Base-by-base conservation (phyloP, 1,140 invertebrate species). In the Grapholita molesta region DNA sequence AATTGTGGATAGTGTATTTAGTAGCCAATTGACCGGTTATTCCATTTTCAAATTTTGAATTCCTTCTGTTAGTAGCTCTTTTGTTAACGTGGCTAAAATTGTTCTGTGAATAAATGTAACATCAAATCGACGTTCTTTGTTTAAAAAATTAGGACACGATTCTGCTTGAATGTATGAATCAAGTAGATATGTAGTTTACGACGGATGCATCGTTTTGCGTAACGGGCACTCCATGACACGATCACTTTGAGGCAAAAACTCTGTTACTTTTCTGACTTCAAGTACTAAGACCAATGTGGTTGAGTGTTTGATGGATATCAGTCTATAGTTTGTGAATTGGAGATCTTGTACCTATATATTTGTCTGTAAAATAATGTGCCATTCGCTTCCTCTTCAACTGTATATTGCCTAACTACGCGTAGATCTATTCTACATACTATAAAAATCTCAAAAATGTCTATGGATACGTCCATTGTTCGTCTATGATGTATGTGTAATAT, bases 331-430 rank as follows among this genome's bases (percentile, higher is more conserved):
- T 75, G 74, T 82, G 76, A 78, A 84, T 82, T 79, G 70, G 72
- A 77, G 75, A 76, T 82, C 77, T 82, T 82, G 74, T 82, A 77
- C 55, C 55, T 67, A 30, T 67, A 28, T 23, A 28, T 9, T 67
- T 67, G 35, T 67, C 48, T 67, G 35, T 67, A 67, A 67, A 52
- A 48, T 48, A 52, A 85, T 86, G 89, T 91, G 87, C 88, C 88
- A 90, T 90, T 84, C 83, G 84, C 85, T 87, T 89, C 71, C 71
- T 84, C 64, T 84, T 82, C 74, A 74, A 78, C 82, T 88, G 84
- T 88, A 88, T 81, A 88, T 88, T 86, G 80, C 84, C 74, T 80
- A 65, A 38, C 18, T 33, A 65, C 64, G 55, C 55, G 55, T 61
- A 61, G 55, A 48, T 48, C 18, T 48, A 48, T 18, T 48, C 42